Percentiles rank a stretch among this genome's conserved stretches.
These are phyloP conservation scores for Struthidea cinerea DNA, from an alignment of 2,113 vertebrate genomes.

Conservation along the genomic window DNA sequence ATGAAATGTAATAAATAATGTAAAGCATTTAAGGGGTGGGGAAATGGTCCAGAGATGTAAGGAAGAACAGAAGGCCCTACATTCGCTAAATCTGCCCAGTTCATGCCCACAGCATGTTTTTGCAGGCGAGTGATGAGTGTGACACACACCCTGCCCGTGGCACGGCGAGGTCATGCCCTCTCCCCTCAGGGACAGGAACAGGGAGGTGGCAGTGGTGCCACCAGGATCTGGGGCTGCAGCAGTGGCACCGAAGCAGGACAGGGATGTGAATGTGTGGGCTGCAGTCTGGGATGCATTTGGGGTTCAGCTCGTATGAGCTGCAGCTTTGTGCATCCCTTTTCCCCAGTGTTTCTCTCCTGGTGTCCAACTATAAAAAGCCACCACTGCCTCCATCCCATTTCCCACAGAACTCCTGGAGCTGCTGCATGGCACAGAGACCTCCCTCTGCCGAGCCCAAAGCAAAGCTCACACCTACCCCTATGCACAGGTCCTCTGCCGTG, in stretches of 20 bases:
- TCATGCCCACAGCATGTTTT: not conserved
- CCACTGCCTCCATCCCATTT: rapidly evolving
- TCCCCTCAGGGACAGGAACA: not conserved
- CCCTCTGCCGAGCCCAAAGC: not conserved
- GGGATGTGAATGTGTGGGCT: rapidly evolving
- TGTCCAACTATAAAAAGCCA: rapidly evolving
- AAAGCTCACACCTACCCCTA: rapidly evolving
- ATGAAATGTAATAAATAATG: slow-evolving; percentile 74
- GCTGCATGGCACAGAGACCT: not conserved
- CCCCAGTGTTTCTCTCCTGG: not conserved
- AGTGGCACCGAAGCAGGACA: not conserved
- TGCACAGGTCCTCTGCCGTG: rapidly evolving
- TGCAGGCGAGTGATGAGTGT: not conserved
- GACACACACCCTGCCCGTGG: not conserved
- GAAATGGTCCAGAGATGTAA: slow-evolving; percentile 14
- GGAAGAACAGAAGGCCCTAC: slow-evolving; percentile 12
- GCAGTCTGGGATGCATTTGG: rapidly evolving
- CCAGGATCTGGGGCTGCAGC: not conserved
- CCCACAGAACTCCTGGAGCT: not conserved
- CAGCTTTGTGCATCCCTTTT: not conserved
- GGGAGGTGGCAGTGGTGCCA: not conserved
- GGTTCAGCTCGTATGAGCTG: rapidly evolving
- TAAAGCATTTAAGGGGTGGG: slow-evolving; percentile 48
- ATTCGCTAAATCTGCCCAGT: not conserved
- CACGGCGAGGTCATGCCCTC: not conserved